Evolutionary conservation across 2,888 invertebrate species (phyloP).

Genomic region (Cephus runcator): DNA sequence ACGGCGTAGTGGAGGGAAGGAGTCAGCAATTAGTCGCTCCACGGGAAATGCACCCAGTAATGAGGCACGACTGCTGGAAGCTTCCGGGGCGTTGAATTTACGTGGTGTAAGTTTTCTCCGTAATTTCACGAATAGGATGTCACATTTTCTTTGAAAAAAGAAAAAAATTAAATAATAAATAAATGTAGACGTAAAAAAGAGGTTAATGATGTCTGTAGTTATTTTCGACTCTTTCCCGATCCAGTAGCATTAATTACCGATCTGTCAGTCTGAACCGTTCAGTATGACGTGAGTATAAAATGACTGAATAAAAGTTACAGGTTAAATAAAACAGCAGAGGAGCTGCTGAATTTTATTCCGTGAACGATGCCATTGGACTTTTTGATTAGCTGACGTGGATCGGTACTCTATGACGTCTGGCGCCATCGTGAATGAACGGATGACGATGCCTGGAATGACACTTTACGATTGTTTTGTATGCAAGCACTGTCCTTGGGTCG

Average conservation of each 20-base stretch:
- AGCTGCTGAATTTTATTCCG: conserved; percentile 8
- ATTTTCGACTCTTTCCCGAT: not conserved
- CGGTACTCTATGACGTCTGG: conserved; percentile 20
- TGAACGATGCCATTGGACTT: not conserved
- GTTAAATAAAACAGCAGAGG: not conserved
- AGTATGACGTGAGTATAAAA: not conserved
- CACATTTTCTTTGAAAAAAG: not conserved
- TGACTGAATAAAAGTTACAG: not conserved
- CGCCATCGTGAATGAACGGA: conserved; percentile 26
- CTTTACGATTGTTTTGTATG: conserved; percentile 24
- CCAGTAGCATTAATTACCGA: not conserved
- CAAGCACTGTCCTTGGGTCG: conserved; percentile 12
- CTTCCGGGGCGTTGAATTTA: conserved; percentile 41
- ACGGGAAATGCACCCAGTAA: conserved; percentile 48
- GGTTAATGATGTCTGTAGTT: not conserved
- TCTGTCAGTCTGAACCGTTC: not conserved
- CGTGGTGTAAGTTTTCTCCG: conserved; percentile 14
- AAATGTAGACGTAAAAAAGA: not conserved
- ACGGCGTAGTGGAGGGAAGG: conserved; percentile 11
- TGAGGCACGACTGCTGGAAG: conserved; percentile 37
- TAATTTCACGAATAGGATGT: conserved; percentile 10
- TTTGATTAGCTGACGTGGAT: conserved; percentile 16
- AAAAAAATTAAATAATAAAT: not conserved
- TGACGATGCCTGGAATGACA: conserved; percentile 24
- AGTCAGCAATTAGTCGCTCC: conserved; percentile 49